Percentiles rank a stretch among this genome's conserved stretches.
phyloP scores from a whole-genome alignment of 2,797 vertebrate genomes.

The Gymnocypris eckloni region DNA sequence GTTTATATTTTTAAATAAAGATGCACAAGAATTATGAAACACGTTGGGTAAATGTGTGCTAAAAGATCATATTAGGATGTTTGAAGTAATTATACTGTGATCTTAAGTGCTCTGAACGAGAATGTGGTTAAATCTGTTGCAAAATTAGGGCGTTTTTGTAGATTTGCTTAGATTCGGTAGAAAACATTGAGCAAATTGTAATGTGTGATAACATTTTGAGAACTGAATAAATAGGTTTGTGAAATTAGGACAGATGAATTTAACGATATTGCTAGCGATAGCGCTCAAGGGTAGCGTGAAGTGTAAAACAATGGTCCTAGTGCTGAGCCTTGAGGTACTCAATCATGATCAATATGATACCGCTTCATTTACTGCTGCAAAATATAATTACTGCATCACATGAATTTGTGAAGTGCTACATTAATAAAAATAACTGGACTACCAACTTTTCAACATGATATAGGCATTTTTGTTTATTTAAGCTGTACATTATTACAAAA shows the following conservation, averaged over 20 bases:
- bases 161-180: neutral
- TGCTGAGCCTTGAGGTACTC: neutral
- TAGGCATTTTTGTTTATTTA: constrained; percentile 17
- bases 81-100: neutral
- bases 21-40: no score
- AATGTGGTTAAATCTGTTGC: no score
- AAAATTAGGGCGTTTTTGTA: neutral
- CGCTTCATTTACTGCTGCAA: neutral
- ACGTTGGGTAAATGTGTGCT: no score
- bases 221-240: no score
- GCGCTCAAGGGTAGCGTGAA: neutral
- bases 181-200: no score
- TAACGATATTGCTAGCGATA: neutral
- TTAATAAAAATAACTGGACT: neutral
- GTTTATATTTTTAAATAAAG: no score
- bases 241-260: no score
- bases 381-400: neutral
- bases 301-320: neutral
- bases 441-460: neutral
- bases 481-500: constrained; percentile 15
- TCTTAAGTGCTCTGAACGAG: neutral
- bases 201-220: no score
- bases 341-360: neutral
- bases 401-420: neutral
- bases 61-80: neutral